phyloP scores from a whole-genome alignment of 2,888 invertebrate species.

The Himalopsyche anomala region DNA sequence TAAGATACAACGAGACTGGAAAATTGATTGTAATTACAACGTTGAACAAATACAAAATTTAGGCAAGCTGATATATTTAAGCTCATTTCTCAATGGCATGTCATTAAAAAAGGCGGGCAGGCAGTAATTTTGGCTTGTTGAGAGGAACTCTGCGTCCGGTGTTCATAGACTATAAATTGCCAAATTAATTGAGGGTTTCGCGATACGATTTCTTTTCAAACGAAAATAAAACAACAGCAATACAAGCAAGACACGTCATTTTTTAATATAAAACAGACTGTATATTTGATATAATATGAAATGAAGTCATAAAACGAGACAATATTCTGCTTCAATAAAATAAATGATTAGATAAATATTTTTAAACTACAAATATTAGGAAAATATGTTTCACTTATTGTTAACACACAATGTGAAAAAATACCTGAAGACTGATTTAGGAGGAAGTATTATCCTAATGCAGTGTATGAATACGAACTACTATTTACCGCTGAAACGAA shows the following conservation, averaged over 20 bases:
- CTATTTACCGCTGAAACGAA: too few relatives aligned
- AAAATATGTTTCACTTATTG: too few relatives aligned
- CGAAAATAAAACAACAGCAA: neutral
- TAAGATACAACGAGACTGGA: neutral
- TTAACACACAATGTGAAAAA: too few relatives aligned
- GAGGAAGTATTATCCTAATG: too few relatives aligned
- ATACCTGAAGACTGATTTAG: too few relatives aligned
- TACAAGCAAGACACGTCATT: neutral
- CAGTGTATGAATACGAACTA: too few relatives aligned
- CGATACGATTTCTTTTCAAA: slow-evolving; percentile 41
- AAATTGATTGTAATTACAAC: slow-evolving; percentile 2
- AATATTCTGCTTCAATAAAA: too few relatives aligned
- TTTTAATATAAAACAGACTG: slow-evolving; percentile 39
- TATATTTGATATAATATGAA: neutral
- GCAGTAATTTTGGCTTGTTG: slow-evolving; percentile 41
- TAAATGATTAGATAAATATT: too few relatives aligned
- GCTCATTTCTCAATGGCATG: slow-evolving; percentile 40
- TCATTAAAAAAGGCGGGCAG: slow-evolving; percentile 48
- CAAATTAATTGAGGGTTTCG: slow-evolving; percentile 54
- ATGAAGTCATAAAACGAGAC: too few relatives aligned
- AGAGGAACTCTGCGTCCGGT: slow-evolving; percentile 47
- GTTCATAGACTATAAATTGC: slow-evolving; percentile 49
- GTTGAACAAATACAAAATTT: slow-evolving; percentile 35
- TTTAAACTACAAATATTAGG: too few relatives aligned
- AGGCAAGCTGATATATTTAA: neutral